Evolutionary conservation across 2,888 invertebrate genomes (phyloP), one percentile per base, ranked within the genome.

Genomic region (Melinaea marsaeus): DNA sequence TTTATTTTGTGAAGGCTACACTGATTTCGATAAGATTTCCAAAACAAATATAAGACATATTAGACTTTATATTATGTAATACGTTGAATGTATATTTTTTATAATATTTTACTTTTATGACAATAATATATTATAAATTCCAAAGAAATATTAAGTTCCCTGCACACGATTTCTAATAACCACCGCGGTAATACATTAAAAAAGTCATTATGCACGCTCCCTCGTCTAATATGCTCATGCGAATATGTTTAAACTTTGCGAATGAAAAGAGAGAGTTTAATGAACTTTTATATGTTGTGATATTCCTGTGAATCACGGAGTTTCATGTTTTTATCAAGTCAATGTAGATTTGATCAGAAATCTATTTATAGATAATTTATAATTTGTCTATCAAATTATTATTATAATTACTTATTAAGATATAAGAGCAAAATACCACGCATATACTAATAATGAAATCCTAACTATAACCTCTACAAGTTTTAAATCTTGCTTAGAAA

Each of bases 191-290:
- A 56, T 56, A 46, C 51, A 57, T 57, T 45, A 55, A 61, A 57
- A 61, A 57, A 51, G 57, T 13, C 57, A 57, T 61, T 51, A 61
- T 13, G 37, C 37, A 13, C 32, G 34, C 33, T 33, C 32, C 42
- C 56, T 56, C 56, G 47, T 55, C 13, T 47, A 57, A 48, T 34
- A 37, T 57, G n/a, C 57, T 48, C 61, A 57, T 61, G 51, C 37
- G 60, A 47, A 57, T 46, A 55, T 51, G 48, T 34, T 33, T 9
- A 37, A 56, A 57, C 35, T 57, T 61, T 13, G 13, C 33, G 33
- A 34, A 48, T 42, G 42, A 32, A 13, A 32, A 13, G 33, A 13
- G 42, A 33, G 51, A 57, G 57, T 61, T 61, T 61, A 51, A 51
- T 51, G 51, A 51, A 51, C 32, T 51, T 22, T 51, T 51, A 5